A percentile compares a stretch with the other conserved stretches of the same genome.
These are phyloP conservation scores for Caenorhabditis sp. DNA, from an alignment of 2,888 invertebrate species.

Conservation along the genomic window DNA sequence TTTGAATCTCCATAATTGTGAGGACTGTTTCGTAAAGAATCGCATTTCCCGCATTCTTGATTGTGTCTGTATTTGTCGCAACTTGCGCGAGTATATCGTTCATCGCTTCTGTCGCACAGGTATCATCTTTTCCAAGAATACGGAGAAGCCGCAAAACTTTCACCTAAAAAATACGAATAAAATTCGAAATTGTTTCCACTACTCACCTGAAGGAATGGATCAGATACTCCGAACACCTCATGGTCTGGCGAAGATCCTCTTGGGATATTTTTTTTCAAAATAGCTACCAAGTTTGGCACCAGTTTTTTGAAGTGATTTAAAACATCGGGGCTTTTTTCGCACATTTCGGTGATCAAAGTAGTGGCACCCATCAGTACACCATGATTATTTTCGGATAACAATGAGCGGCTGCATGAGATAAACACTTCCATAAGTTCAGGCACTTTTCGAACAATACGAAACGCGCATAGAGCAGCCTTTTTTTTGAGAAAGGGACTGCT, in stretches of 20 bases:
- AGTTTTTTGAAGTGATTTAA: constrained; percentile 98
- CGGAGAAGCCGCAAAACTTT: constrained; percentile 93
- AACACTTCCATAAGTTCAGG: constrained; percentile 99
- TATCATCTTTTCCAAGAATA: constrained; percentile 93
- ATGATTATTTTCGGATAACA: constrained; percentile 98
- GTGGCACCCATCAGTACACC: constrained; percentile 97
- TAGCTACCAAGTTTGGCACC: constrained; percentile 96
- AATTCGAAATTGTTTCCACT: too few relatives aligned
- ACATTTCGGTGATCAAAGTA: constrained; percentile 98
- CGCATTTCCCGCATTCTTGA: constrained; percentile 99
- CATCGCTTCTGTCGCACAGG: constrained; percentile 98
- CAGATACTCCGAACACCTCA: constrained; percentile 98
- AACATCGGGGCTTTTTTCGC: constrained; percentile 95
- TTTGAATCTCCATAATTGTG: constrained; percentile 99
- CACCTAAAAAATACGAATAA: too few relatives aligned
- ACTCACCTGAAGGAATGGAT: constrained; percentile 95
- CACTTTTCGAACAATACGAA: constrained; percentile 90
- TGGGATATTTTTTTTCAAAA: constrained; percentile 94
- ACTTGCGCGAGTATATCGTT: constrained; percentile 99
- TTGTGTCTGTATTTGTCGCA: constrained; percentile 98
- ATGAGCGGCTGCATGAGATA: constrained; percentile 91
- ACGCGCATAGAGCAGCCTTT: constrained; percentile 87
- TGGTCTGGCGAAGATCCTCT: constrained; percentile 99
- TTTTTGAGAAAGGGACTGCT: constrained; percentile 98
- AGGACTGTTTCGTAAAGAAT: constrained; percentile 99